Evolutionary conservation across 2,113 vertebrate genomes (phyloP).

Genomic region (Microtus ochrogaster): DNA sequence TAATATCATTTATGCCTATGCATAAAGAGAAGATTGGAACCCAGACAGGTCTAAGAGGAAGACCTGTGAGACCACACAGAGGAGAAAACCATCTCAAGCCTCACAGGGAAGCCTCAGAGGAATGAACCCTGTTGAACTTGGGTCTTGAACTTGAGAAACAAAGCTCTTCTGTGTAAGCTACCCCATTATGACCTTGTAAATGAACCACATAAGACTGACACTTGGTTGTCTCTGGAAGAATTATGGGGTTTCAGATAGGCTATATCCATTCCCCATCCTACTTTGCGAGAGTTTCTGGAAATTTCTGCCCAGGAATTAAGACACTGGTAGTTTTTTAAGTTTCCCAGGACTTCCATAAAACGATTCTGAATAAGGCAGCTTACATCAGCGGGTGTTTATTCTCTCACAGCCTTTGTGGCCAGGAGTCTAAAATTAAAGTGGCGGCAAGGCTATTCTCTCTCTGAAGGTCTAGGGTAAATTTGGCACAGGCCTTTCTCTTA

Average conservation of each 20-base stretch:
- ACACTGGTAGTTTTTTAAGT: background rate
- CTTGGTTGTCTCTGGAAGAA: background rate
- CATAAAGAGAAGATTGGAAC: background rate
- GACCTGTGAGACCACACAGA: background rate
- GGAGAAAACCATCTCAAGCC: background rate
- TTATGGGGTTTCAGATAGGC: background rate
- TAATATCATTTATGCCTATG: background rate
- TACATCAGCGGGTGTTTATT: background rate
- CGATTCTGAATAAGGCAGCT: background rate
- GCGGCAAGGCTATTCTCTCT: background rate
- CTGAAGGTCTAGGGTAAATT: background rate
- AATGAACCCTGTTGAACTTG: background rate
- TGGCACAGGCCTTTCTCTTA: background rate
- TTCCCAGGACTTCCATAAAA: background rate
- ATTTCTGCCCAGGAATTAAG: background rate
- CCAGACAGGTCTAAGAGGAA: background rate
- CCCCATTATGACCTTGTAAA: background rate
- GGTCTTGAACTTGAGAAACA: background rate
- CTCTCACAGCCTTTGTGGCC: background rate
- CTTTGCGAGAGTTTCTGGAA: background rate
- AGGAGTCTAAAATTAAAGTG: background rate
- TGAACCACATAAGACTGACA: background rate
- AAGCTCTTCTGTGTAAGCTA: background rate
- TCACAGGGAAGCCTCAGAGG: no score
- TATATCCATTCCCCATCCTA: background rate